Base-by-base conservation (phyloP, 64 coral and sea anemone genomes). In the Dendronephthya gigantea region DNA sequence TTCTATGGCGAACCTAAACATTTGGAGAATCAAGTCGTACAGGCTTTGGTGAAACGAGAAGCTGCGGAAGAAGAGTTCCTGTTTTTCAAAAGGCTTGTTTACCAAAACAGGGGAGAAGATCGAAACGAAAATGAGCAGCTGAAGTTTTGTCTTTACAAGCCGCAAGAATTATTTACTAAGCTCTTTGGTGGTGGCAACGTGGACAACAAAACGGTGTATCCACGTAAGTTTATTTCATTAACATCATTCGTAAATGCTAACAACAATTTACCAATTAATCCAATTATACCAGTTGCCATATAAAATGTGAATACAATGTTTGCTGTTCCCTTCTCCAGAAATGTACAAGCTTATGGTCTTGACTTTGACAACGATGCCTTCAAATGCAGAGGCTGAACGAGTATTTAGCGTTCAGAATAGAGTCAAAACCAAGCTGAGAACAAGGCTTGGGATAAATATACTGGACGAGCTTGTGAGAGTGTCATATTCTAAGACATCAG, bases 391-490 rank as follows among this genome's bases (percentile, higher is more conserved):
- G 55, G 55, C 55, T 62, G 55, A 62, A 62, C 16, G 55, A 62
- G 55, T 62, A n/a, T 62, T 62, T 62, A 12, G 55, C 19, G 55
- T 62, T 62, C 10, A 62, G 55, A 62, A 62, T 62, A 62, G 55
- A 1, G 55, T 62, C 55, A 62, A 62, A 22, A 62, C 19, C 55
- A 62, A 62, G 16, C 55, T 62, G 55, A 62, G 55, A 62, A 62
- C 55, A 62, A 62, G 36, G 14, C 72, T 79, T 34, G 36, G 4
- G 30, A 79, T 34, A 36, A 39, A 0, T 36, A 34, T 12, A 34
- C 72, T 79, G 72, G 72, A 79, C 29, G 17, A 79, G 72, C 72
- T 79, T 36, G 36, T 79, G 72, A 79, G 72, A 76, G 35, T 76
- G 51, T 58, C 51, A 15, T 58, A 58, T 58, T 12, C 55, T 1